Evolutionary conservation across 2,797 vertebrate species (phyloP).

Genomic region (Anniella stebbinsi): DNA sequence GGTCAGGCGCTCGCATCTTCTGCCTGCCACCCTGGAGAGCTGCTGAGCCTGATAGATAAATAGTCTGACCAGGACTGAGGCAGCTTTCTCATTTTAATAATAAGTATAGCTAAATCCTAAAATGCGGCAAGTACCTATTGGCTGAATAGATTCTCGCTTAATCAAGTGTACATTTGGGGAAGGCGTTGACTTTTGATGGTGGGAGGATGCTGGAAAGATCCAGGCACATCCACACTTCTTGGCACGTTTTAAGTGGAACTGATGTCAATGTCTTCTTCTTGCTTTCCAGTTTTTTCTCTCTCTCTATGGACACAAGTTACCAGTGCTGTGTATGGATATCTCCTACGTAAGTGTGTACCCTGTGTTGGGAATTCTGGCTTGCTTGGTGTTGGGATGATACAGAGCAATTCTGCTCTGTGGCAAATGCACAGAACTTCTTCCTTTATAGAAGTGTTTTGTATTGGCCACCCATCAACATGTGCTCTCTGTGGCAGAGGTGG

Average conservation of each 20-base stretch:
- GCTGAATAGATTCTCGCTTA: neutral
- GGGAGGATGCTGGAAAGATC: neutral
- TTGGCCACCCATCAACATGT: neutral
- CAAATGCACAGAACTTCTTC: neutral
- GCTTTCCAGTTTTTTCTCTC: conserved; percentile 94
- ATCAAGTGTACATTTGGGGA: neutral
- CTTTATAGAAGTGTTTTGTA: neutral
- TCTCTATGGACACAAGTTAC: conserved; percentile 97
- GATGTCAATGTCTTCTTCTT: conserved; percentile 17
- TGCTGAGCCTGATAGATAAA: neutral
- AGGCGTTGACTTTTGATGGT: too few relatives aligned
- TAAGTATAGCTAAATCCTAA: neutral
- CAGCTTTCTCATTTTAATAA: neutral
- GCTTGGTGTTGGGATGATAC: neutral
- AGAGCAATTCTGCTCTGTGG: neutral
- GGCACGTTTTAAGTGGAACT: neutral
- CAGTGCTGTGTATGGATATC: conserved; percentile 97
- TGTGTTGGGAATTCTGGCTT: neutral
- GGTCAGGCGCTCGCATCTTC: too few relatives aligned
- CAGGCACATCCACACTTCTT: neutral
- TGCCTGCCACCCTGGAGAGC: neutral
- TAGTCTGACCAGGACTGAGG: neutral
- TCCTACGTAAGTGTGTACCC: conserved; percentile 90
- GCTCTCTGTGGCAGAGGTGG: neutral
- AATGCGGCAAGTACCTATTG: neutral